Conservation (phyloP, 2,113 vertebrate genomes). For the Gavialis gangeticus region DNA sequence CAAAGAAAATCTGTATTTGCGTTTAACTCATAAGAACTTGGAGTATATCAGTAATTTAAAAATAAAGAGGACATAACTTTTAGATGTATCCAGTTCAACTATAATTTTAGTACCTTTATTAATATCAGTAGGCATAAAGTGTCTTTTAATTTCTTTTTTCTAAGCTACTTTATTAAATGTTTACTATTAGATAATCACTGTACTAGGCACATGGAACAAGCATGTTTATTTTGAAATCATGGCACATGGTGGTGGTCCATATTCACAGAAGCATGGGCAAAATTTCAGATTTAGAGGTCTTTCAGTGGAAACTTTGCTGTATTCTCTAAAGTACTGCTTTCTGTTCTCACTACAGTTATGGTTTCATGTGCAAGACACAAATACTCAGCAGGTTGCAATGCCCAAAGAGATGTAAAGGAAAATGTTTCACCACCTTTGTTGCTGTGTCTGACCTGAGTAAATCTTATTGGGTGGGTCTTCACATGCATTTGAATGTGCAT, state of each 20-base stretch:
- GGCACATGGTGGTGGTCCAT: background rate
- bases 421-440: no score
- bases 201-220: background rate
- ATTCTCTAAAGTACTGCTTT: background rate
- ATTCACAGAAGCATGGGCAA: no score
- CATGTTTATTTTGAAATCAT: background rate
- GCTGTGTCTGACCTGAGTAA: no score
- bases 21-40: slow-evolving; percentile 45
- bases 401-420: no score
- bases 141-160: background rate
- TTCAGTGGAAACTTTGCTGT: background rate
- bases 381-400: no score
- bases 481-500: no score
- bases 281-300: no score
- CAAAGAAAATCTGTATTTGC: slow-evolving; percentile 71
- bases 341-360: background rate
- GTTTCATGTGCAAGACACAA: background rate
- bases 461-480: no score
- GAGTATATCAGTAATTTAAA: slow-evolving; percentile 65
- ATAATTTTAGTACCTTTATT: slow-evolving; percentile 39
- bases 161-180: background rate
- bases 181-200: background rate
- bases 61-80: slow-evolving; percentile 59
- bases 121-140: background rate
- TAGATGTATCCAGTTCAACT: slow-evolving; percentile 68